Percentiles rank a stretch among this genome's conserved stretches.
Conservation (phyloP, 2,888 invertebrate species). For the Papilio demoleus region DNA sequence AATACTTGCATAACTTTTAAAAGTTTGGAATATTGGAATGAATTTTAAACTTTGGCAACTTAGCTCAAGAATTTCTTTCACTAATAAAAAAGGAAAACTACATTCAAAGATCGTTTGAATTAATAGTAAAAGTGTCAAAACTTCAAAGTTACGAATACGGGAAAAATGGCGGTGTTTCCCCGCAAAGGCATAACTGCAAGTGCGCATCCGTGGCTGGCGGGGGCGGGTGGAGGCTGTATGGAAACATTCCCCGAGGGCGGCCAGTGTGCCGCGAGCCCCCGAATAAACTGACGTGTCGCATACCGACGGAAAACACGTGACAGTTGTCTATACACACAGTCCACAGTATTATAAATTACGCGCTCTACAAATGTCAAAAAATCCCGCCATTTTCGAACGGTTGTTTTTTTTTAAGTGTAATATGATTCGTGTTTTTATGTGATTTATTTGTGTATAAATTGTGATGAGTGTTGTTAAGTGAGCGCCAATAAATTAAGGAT, state of each 20-base stretch:
- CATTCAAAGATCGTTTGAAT: conserved; percentile 1
- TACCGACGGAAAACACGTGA: conserved; percentile 44
- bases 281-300: conserved; percentile 48
- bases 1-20: too few species aligned
- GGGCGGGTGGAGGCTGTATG: conserved; percentile 76
- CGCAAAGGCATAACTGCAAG: conserved; percentile 68
- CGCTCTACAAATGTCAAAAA: conserved; percentile 32
- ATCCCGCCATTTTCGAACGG: conserved; percentile 41
- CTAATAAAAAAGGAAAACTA: neutral
- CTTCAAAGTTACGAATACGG: conserved; percentile 22
- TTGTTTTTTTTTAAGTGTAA: conserved; percentile 42
- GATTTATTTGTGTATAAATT: conserved; percentile 38
- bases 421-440: conserved; percentile 43
- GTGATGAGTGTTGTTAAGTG: conserved; percentile 34
- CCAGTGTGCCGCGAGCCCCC: conserved; percentile 72
- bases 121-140: conserved; percentile 29
- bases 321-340: conserved; percentile 43
- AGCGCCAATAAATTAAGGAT: conserved; percentile 47
- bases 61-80: neutral
- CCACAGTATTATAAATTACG: conserved; percentile 29
- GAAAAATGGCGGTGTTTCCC: conserved; percentile 48
- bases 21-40: too few species aligned
- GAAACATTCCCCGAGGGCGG: conserved; percentile 65
- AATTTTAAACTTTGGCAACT: neutral
- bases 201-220: conserved; percentile 65